Conservation (phyloP, 2,888 invertebrate species). For the Tinea semifulvella region DNA sequence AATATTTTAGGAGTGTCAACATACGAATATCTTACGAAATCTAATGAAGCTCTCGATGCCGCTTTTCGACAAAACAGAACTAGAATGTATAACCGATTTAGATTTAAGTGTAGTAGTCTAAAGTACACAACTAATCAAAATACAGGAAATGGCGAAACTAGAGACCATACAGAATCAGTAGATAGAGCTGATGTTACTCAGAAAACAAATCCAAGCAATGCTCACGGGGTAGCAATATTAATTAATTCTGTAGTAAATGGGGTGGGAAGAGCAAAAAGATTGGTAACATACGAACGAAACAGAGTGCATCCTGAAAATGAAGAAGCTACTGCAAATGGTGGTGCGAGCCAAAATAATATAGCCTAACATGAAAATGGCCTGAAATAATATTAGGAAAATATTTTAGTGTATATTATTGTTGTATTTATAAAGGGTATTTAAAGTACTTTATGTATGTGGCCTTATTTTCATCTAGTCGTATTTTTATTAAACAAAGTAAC, state of each 20-base stretch:
- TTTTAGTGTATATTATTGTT: no score
- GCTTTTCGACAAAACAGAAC: constrained; percentile 14
- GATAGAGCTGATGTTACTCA: neutral
- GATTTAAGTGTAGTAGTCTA: neutral
- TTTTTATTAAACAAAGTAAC: no score
- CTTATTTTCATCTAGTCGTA: no score
- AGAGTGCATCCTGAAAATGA: constrained; percentile 7
- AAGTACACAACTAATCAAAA: neutral
- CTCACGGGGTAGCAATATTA: neutral
- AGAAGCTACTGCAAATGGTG: no score
- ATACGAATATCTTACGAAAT: constrained; percentile 81
- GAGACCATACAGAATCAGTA: neutral
- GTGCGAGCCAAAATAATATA: no score
- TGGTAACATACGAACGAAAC: neutral
- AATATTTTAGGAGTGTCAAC: constrained; percentile 86
- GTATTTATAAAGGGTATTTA: no score
- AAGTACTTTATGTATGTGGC: no score
- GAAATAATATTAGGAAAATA: no score
- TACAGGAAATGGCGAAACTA: neutral
- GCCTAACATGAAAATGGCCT: no score
- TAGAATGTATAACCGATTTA: neutral
- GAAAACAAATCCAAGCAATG: constrained; percentile 7
- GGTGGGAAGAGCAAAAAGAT: neutral
- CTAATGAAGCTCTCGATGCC: constrained; percentile 28
- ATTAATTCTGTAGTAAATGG: constrained; percentile 10